Evolutionary conservation across 2,797 vertebrate species (phyloP), one percentile per base, ranked within the genome.

Genomic region (Anguilla megastoma): DNA sequence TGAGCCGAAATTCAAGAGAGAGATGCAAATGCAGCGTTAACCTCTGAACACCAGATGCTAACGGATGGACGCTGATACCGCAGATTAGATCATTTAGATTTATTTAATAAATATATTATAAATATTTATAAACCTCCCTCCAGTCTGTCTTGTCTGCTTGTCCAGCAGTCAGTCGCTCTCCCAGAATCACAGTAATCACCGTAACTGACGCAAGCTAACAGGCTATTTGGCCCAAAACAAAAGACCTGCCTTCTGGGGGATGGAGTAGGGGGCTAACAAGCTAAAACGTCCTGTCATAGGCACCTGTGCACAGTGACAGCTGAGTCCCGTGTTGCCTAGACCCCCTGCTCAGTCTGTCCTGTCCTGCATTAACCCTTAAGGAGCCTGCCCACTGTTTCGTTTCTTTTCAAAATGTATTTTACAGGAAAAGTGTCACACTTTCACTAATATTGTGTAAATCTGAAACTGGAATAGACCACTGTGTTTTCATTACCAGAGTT

Each of bases 251-350:
- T 33, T 84, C 80, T 89, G 71, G 79, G 48, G 82, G 86, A 74
- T 76, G n/a, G 86, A 30, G 33, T 63, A 76, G 85, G 88, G 87
- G 87, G 63, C 74, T 79, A 45, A 33, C 74, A 33, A 50, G 83
- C 86, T 85, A 89, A 90, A 76, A 56, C 33, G 86, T 90, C 88
- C 86, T 93, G 93, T 93, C 92, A 12, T 90, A 88, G 87, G 88
- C 92, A 92, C 91, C 91, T 87, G 85, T 89, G 89, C 85, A 88
- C 90, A 89, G 91, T 90, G 88, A 88, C 89, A 91, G 91, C 89
- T 90, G 91, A 91, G 94, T 90, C 90, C 92, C 92, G 90, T 91
- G 92, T 95, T 94, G 92, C 93, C 94, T 94, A 93, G 93, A 89
- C 93, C 94, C 93, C 92, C 95, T 91, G 93, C 90, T 94, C 90